Base-by-base conservation (phyloP, 2,888 invertebrate species). In the Amiota minor region DNA sequence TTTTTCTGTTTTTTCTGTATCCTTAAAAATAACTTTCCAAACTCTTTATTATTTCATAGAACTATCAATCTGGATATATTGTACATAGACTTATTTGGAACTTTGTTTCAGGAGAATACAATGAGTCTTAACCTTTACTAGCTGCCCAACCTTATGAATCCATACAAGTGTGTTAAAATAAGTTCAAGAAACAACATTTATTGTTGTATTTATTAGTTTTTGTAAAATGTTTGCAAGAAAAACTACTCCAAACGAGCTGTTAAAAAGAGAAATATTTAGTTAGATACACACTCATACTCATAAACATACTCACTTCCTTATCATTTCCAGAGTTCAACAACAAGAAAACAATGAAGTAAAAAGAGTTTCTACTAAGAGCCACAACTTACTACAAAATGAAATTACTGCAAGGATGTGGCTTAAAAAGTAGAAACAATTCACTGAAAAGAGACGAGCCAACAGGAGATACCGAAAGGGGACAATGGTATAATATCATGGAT, bases 311-410 rank as follows among this genome's bases (percentile, higher is more conserved):
- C n/a, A 18, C 1, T 20, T 20, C 59, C 59, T n/a, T 20, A 6
- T 9, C 59, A 59, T 20, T 18, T 11, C n/a, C n/a, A 59, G 11
- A 11, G 20, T 11, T 18, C 56, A 59, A 59, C 56, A 18, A 6
- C 35, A 35, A 35, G 35, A 35, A 35, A 35, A 35, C 35, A 35
- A 35, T 35, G 35, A 35, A 35, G 35, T 35, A 35, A 68, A 53
- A 68, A 68, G 53, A 68, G 67, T 68, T 68, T 59, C 53, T 53
- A 68, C 67, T 53, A 23, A 53, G 23, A 50, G 53, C 67, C 50
- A 68, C 50, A 68, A 68, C 53, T 68, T 68, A 35, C 35, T 35
- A 6, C 35, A 6, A 35, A 35, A 68, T 20, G 67, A 68, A 68
- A 50, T 53, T 68, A 23, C 35, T 68, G 67, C 67, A 65, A 47